phyloP scores from a whole-genome alignment of 2,797 vertebrate species.

The Notoglanidium macrostoma region DNA sequence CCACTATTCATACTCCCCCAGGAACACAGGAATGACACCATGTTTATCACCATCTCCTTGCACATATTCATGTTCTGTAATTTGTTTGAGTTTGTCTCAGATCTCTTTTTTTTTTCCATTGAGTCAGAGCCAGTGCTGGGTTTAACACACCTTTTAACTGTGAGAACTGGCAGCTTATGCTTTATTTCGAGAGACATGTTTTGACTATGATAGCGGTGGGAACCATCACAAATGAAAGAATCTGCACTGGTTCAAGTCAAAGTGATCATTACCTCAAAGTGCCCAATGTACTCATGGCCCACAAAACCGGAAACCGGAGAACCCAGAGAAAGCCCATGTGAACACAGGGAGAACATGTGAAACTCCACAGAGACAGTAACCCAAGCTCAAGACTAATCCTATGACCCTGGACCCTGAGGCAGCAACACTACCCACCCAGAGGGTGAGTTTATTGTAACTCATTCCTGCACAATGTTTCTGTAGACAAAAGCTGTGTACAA shows the following conservation, averaged over 20 bases:
- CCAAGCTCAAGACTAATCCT: neutral
- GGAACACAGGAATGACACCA: slow-evolving; percentile 47
- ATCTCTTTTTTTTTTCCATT: slow-evolving; percentile 55
- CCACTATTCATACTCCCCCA: slow-evolving; percentile 44
- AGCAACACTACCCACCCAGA: neutral
- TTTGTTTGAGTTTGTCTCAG: slow-evolving; percentile 49
- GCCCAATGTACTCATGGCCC: slow-evolving; percentile 15
- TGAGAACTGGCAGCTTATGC: slow-evolving; percentile 49
- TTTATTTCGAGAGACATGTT: slow-evolving; percentile 51
- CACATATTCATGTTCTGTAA: slow-evolving; percentile 55
- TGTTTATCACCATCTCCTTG: slow-evolving; percentile 52
- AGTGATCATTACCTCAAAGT: slow-evolving; percentile 43
- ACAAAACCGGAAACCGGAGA: slow-evolving; percentile 10
- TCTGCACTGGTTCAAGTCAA: slow-evolving; percentile 41
- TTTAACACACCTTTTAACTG: slow-evolving; percentile 48
- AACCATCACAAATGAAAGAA: slow-evolving; percentile 38
- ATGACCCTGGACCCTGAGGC: neutral
- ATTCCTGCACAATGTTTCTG: neutral
- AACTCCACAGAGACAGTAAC: neutral
- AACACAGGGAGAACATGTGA: neutral
- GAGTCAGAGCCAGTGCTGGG: slow-evolving; percentile 42
- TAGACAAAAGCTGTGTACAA: slow-evolving; percentile 1
- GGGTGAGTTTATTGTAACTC: neutral
- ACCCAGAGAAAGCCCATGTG: neutral
- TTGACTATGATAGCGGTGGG: slow-evolving; percentile 47